Evolutionary conservation across 2,888 invertebrate genomes (phyloP).

Genomic region (Sympetrum striolatum): DNA sequence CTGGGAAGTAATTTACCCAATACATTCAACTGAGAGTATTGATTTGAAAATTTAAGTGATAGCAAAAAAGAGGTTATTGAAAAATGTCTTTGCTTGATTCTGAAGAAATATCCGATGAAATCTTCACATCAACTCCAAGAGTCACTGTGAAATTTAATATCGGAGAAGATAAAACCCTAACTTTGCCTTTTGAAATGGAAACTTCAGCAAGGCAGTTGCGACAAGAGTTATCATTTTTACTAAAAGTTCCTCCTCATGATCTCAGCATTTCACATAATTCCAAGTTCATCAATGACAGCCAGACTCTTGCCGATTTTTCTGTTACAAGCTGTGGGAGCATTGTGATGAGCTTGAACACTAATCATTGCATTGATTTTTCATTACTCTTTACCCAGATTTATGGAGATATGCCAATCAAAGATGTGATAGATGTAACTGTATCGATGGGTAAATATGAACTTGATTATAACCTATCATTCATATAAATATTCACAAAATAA

Average conservation of each 20-base stretch:
- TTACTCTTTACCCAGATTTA: neutral
- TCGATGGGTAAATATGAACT: neutral
- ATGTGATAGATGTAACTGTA: conserved; percentile 3
- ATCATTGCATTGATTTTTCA: neutral
- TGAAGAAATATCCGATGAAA: neutral
- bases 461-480: too few relatives aligned
- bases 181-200: conserved; percentile 3
- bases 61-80: neutral
- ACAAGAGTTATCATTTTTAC: neutral
- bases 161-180: neutral
- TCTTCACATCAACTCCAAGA: conserved; percentile 22
- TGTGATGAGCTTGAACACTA: conserved; percentile 3
- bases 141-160: conserved; percentile 19
- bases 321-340: conserved; percentile 5
- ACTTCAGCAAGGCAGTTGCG: neutral
- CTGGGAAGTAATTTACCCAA: too few relatives aligned
- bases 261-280: neutral
- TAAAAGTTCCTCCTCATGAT: neutral
- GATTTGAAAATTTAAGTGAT: too few relatives aligned
- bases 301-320: neutral
- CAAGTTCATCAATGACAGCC: neutral
- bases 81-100: neutral
- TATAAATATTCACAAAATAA: too few relatives aligned
- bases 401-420: neutral
- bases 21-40: too few relatives aligned